Evolutionary conservation across 2,888 invertebrate species (phyloP).

Genomic region (Stomorhina lunata): DNA sequence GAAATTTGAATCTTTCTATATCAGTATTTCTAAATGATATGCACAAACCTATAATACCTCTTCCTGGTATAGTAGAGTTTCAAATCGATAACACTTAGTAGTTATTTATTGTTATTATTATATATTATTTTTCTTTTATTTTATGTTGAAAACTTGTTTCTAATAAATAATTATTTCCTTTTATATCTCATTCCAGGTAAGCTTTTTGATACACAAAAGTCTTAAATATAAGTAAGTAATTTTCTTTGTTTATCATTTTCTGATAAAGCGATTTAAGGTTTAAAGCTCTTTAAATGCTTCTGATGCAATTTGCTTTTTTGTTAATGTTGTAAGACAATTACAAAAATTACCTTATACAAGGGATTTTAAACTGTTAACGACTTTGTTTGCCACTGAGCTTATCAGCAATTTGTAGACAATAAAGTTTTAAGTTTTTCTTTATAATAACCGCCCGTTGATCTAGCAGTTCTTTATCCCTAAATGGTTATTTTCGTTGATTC

Average conservation of each 20-base stretch:
- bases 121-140: no score
- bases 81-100: no score
- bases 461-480: constrained; percentile 22
- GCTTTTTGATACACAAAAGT: background rate
- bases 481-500: background rate
- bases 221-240: background rate
- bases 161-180: background rate
- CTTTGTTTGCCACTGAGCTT: constrained; percentile 14
- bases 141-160: no score
- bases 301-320: background rate
- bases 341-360: constrained; percentile 13
- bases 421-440: constrained; percentile 16
- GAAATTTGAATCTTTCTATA: no score
- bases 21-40: no score
- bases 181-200: background rate
- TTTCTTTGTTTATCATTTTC: background rate
- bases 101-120: no score
- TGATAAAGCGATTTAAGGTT: no score
- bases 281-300: background rate
- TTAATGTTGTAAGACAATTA: background rate
- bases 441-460: constrained; percentile 22
- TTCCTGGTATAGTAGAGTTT: no score
- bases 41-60: no score
- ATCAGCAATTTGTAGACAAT: constrained; percentile 58
- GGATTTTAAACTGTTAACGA: constrained; percentile 30